Evolutionary conservation across 2,113 vertebrate genomes (phyloP).

Genomic region (Psophia crepitans): DNA sequence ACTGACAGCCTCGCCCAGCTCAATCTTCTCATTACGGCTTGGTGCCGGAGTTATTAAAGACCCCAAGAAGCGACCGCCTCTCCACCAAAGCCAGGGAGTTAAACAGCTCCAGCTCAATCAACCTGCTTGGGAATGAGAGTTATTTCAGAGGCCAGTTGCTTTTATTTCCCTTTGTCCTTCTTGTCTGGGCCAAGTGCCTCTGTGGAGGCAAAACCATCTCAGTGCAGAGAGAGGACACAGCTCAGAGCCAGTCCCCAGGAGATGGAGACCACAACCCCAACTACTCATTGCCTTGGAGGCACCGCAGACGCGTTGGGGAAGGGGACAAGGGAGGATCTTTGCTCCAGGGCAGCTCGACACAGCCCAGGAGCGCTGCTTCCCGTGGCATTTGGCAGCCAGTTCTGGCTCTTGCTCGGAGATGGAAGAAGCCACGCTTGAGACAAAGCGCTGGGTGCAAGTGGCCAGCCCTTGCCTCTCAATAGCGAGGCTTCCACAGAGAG

Average conservation of each 20-base stretch:
- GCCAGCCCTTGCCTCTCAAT: background rate
- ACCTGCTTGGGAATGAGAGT: background rate
- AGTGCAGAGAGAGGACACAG: accelerated
- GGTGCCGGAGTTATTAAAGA: background rate
- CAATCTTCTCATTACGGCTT: accelerated
- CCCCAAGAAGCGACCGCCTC: background rate
- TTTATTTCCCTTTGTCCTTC: background rate
- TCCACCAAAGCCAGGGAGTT: background rate
- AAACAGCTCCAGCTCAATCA: background rate
- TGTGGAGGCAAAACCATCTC: accelerated
- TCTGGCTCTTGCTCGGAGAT: background rate
- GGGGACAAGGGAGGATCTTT: background rate
- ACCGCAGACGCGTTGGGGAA: accelerated
- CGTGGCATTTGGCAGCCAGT: background rate
- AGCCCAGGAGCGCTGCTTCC: background rate
- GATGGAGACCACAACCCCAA: background rate
- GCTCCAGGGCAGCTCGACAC: accelerated
- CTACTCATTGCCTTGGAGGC: background rate
- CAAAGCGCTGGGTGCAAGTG: background rate
- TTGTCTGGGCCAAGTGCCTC: background rate
- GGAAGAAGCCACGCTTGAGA: background rate
- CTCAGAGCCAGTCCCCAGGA: background rate
- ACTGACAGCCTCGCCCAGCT: background rate
- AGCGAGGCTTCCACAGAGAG: background rate
- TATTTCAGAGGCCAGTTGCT: background rate